Evolutionary conservation across 2,113 vertebrate species (phyloP), one percentile per base, ranked within the genome.

Genomic region (Donacobius atricapilla): DNA sequence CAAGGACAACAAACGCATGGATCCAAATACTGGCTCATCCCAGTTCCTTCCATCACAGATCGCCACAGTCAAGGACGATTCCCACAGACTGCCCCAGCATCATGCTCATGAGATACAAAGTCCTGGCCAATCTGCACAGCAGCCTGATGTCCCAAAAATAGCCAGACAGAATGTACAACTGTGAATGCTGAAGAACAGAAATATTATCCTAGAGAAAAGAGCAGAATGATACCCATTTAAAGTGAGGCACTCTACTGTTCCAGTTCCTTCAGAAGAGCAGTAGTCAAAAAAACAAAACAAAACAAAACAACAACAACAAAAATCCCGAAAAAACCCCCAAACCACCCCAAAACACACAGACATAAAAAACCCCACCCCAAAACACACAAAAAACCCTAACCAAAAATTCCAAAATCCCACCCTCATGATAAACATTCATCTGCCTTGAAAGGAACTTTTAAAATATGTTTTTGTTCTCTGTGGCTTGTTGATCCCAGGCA

Each of bases 381-480:
- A 71, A 8, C 39, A 83, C 13, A 45, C 25, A 6, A 47, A 71
- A 37, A 37, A 7, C 1, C 5, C 50, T 25, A 70, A 48, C 25
- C 56, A 84, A 91, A 90, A 95, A 24, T 65, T 50, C 53, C 66
- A 28, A 89, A 95, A 21, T 76, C 65, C 42, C 70, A 85, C 85
- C 78, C 83, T 87, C 61, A 70, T 60, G 72, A 92, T 79, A 93
- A 94, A 92, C 79, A 95, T 89, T 93, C n/a, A 24, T 65, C 61
- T 84, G 79, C 65, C 23, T 93, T 94, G 73, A 96, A 95, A 96
- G 39, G 63, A 96, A 79, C 69, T 70, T 96, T 80, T 44, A 56
- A 96, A 95, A 87, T 70, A 85, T 87, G 89, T 70, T 94, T 97
- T 95, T 96, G 87, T 92, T 96, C 87, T 94, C 70, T 93, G 93